Base-by-base conservation (phyloP, 2,113 vertebrate species). In the Odocoileus virginianus region DNA sequence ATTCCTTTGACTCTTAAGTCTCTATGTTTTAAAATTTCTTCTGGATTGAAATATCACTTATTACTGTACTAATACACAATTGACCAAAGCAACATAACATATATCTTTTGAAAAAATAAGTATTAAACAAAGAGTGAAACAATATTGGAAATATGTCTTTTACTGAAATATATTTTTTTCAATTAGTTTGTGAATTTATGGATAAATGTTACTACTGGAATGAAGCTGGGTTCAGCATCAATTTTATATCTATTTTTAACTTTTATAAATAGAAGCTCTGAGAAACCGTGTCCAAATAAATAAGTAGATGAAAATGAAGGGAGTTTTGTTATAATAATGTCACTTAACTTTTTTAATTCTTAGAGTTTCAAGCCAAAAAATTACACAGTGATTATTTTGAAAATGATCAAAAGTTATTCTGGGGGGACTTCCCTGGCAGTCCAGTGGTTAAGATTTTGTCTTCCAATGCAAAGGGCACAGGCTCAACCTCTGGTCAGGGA, bases 261-360 rank as follows among this genome's bases (percentile, higher is more conserved):
- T 67, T 93, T 89, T 82, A 93, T 79, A 93, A 89, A 64, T 93
- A 86, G 50, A 57, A 93, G 89, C 33, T 58, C n/a, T 52, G 50
- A 67, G 58, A 86, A 95, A 90, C 12, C 10, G n/a, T 36, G 79
- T 89, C 79, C 52, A 67, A n/a, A 79, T 67, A 79, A 67, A 67
- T 54, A 60, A 76, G 33, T 55, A 87, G 81, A 64, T 45, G 67
- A 85, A 71, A 76, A 85, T n/a, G 50, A 23, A 79, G 21, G 52
- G 58, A 67, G 21, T 40, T 89, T 81, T 93, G 30, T 86, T 86
- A 87, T 7, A 90, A 67, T 54, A 95, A 74, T 54, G 28, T 90
- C 60, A 78, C 45, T 28, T 83, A 86, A 82, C 90, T 83, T 91
- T 76, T 86, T 87, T 4, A 87, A 61, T 74, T 83, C 45, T 47